Evolutionary conservation across 1,140 invertebrate species (phyloP).

Genomic region (Drosophila ficusphila): DNA sequence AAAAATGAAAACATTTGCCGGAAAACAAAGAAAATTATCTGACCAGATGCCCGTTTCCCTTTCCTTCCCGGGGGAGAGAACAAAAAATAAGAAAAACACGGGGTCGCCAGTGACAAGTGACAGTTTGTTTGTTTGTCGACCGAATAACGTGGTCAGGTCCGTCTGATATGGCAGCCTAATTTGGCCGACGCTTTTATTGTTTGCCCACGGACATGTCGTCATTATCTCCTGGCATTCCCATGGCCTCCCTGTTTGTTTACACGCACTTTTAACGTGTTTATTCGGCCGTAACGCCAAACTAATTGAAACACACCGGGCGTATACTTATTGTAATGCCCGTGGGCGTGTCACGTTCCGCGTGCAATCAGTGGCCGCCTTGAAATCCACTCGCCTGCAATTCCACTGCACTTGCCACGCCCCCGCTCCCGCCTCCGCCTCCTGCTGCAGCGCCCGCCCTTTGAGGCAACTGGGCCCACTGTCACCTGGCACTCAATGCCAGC

Average conservation of each 20-base stretch:
- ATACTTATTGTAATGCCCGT: slow-evolving; percentile 48
- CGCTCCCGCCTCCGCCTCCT: too few relatives aligned
- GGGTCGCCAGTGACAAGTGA: slow-evolving; percentile 66
- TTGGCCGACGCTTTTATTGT: slow-evolving; percentile 66
- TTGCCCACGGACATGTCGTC: slow-evolving; percentile 51
- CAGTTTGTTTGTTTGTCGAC: slow-evolving; percentile 66
- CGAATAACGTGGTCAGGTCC: slow-evolving; percentile 2
- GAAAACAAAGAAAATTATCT: slow-evolving; percentile 80
- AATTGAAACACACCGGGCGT: slow-evolving; percentile 68
- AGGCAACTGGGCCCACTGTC: slow-evolving; percentile 19
- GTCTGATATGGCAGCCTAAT: slow-evolving; percentile 60
- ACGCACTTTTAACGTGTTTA: slow-evolving; percentile 79
- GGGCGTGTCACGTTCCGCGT: slow-evolving; percentile 64
- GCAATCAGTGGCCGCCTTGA: slow-evolving; percentile 54
- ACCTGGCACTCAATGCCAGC: slow-evolving; percentile 59
- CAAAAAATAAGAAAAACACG: neutral
- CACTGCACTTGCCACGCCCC: slow-evolving; percentile 26
- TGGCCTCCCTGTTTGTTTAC: slow-evolving; percentile 51
- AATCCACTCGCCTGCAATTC: slow-evolving; percentile 51
- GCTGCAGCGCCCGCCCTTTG: slow-evolving; percentile 19
- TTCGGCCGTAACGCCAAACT: slow-evolving; percentile 65
- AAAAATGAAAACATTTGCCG: slow-evolving; percentile 67
- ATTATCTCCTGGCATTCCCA: slow-evolving; percentile 51
- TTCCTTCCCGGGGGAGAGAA: neutral
- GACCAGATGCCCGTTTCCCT: slow-evolving; percentile 49